Evolutionary conservation across 1,140 invertebrate species (phyloP).

Genomic region (Drosophila insularis): DNA sequence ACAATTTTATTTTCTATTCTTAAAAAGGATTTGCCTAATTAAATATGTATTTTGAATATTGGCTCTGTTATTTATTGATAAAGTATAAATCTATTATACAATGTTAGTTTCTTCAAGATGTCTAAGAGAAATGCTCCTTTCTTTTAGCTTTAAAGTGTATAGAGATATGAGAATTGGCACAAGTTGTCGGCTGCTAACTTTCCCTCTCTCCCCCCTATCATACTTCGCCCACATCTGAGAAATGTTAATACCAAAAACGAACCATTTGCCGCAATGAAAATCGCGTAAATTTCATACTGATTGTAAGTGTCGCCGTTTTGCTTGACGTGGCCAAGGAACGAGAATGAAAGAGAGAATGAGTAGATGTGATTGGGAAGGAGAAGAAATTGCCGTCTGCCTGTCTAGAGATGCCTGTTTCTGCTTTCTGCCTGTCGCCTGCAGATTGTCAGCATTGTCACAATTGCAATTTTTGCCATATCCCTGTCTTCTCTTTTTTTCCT

Average conservation of each 20-base stretch:
- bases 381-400: constrained; percentile 58
- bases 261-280: constrained; percentile 80
- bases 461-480: constrained; percentile 62
- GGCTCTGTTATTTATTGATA: background rate
- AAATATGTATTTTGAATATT: no score
- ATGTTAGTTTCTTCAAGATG: background rate
- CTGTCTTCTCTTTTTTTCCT: constrained; percentile 15
- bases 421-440: constrained; percentile 67
- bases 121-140: background rate
- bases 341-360: constrained; percentile 19
- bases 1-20: no score
- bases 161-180: constrained; percentile 68
- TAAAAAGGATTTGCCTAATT: no score
- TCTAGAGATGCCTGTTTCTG: constrained; percentile 25
- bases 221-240: constrained; percentile 31
- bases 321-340: constrained; percentile 55
- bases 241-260: constrained; percentile 78
- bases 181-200: constrained; percentile 39
- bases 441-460: constrained; percentile 77
- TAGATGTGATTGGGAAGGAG: constrained; percentile 31
- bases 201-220: constrained; percentile 7
- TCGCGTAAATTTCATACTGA: constrained; percentile 79
- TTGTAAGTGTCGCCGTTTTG: constrained; percentile 76
- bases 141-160: background rate
- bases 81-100: background rate